Evolutionary conservation across 2,113 vertebrate species (phyloP).

Genomic region (Anolis sagrei): DNA sequence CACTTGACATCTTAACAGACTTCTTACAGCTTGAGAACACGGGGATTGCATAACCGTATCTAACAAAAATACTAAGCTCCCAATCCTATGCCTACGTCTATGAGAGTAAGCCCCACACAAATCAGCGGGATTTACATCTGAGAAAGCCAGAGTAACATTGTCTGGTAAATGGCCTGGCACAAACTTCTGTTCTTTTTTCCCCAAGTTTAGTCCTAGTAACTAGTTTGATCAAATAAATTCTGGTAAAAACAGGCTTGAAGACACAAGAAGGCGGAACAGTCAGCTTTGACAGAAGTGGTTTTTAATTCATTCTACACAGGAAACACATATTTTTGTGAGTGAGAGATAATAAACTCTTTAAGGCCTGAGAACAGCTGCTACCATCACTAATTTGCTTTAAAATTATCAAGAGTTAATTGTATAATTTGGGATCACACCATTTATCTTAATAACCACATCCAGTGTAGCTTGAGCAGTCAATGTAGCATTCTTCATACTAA

Average conservation of each 20-base stretch:
- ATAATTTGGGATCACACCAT: not conserved
- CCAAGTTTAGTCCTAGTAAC: not conserved
- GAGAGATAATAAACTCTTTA: not conserved
- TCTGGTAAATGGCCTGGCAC: not conserved
- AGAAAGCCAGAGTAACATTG: not conserved
- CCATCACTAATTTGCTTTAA: not conserved
- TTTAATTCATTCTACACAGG: not conserved
- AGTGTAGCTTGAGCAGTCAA: not conserved
- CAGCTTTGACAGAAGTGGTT: not conserved
- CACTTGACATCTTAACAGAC: not conserved
- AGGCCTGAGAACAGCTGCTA: not conserved
- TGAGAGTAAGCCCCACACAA: not conserved
- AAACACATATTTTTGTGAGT: not conserved
- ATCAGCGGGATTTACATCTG: not conserved
- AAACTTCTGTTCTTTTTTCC: not conserved
- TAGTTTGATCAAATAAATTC: not conserved
- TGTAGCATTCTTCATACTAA: not conserved
- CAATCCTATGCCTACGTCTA: not conserved
- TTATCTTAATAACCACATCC: not conserved
- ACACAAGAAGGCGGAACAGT: not conserved
- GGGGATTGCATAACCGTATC: not conserved
- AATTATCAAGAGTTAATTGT: slow-evolving; percentile 1
- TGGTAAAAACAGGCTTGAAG: not conserved
- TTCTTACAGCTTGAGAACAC: not conserved
- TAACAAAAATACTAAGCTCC: not conserved